Evolutionary conservation across 2,888 invertebrate genomes (phyloP), one percentile per base, ranked within the genome.

Genomic region (Cynaeus angustus): DNA sequence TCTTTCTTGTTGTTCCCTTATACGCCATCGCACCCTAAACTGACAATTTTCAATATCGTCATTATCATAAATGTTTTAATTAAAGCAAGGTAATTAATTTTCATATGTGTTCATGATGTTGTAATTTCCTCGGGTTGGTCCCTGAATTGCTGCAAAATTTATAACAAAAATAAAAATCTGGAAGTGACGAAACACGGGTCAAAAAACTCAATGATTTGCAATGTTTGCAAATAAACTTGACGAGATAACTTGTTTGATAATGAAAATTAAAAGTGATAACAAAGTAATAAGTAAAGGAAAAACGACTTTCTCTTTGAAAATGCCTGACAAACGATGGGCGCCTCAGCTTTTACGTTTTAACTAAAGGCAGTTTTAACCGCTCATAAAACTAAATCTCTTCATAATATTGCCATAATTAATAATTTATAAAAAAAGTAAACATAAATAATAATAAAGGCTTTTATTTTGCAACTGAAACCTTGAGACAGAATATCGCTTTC

Each of bases 1-100:
- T 38, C 21, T 66, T 59, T 38, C 21, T 14, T 21, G 48, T 9
- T 46, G 61, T 55, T 65, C 53, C 65, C 45, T 53, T 45, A 53
- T 65, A 33, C 8, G 45, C 43, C 45, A 58, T 33, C 26, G 21
- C 7, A 30, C 53, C 41, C 48, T 38, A 45, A 56, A 14, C 14
- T 37, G 28, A 48, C 28, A 58, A 16, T 37, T 58, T 66, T 55
- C 55, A 66, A 58, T 66, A 56, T 8, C 50, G 43, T 1, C 28
- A 50, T 41, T 41, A 41, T 3, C 41, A 41, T 41, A 6, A 38
- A 13, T 41, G 13, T 12, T 12, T 41, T 41, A 41, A 41, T 41
- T 41, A 41, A n/a, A 7, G 9, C 33, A 33, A 7, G 33, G 33
- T 1, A n/a, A 21, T 21, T 21, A 21, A 21, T 21, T 21, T 21